These are phyloP conservation scores for Phalera bucephala DNA, from an alignment of 2,888 invertebrate genomes.

Conservation along the genomic window DNA sequence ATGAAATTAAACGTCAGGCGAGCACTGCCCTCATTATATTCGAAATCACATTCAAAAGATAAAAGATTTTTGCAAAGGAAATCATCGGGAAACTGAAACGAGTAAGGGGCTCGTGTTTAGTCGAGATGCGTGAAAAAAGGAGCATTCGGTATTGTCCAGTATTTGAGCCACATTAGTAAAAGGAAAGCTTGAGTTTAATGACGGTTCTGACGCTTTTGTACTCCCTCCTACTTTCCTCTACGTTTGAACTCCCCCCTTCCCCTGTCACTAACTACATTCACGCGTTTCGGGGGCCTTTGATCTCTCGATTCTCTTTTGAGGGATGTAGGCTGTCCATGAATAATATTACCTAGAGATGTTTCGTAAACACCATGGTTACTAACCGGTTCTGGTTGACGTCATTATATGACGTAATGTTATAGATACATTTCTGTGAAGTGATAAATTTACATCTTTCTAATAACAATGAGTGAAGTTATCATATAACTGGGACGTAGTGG, in stretches of 20 bases:
- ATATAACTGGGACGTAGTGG: too few species aligned
- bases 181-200: constrained; percentile 58
- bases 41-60: constrained; percentile 50
- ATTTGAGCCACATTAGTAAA: constrained; percentile 37
- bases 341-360: constrained; percentile 19
- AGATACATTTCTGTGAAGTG: too few species aligned
- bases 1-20: constrained; percentile 10
- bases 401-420: background rate
- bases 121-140: constrained; percentile 37
- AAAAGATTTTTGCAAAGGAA: constrained; percentile 50
- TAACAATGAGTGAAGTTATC: too few species aligned
- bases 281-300: constrained; percentile 61
- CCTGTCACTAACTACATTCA: constrained; percentile 53
- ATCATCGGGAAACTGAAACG: constrained; percentile 40
- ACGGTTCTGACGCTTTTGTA: constrained; percentile 50
- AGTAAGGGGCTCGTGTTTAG: constrained; percentile 2
- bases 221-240: constrained; percentile 19
- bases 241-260: constrained; percentile 12
- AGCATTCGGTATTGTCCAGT: constrained; percentile 45
- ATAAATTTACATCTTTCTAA: too few species aligned
- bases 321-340: constrained; percentile 41
- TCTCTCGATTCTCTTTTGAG: constrained; percentile 43
- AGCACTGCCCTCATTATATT: constrained; percentile 47
- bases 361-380: background rate
- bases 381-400: background rate